Percentiles rank a stretch among this genome's conserved stretches.
These are phyloP conservation scores for Bujurquina vittata DNA, from an alignment of 2,113 vertebrate species.

Conservation along the genomic window DNA sequence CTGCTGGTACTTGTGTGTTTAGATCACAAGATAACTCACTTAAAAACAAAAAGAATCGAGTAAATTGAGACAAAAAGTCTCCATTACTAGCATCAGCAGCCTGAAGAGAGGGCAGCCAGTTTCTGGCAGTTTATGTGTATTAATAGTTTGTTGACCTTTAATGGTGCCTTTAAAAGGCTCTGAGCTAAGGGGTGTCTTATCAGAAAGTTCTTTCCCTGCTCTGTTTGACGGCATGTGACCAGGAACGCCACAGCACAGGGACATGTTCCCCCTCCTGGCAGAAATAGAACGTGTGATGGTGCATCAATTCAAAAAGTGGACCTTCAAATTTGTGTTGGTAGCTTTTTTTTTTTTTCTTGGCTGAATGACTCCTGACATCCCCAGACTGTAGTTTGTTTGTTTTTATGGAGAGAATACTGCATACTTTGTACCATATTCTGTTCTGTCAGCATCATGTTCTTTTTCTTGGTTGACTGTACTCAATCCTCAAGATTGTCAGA, in stretches of 20 bases:
- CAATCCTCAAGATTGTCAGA: neutral
- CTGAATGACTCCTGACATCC: constrained; percentile 19
- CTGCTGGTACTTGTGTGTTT: neutral
- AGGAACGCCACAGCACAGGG: neutral
- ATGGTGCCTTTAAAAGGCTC: neutral
- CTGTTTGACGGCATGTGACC: neutral
- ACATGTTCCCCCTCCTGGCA: neutral
- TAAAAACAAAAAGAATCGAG: neutral
- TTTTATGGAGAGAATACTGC: neutral
- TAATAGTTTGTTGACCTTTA: neutral
- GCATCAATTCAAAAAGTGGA: neutral
- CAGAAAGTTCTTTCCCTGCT: neutral
- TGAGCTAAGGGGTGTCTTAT: constrained; percentile 20
- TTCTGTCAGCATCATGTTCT: constrained; percentile 8
- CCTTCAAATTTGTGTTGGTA: neutral
- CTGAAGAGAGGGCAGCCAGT: neutral
- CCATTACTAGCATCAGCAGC: neutral
- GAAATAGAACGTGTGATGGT: neutral
- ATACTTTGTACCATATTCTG: neutral
- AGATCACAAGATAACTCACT: neutral
- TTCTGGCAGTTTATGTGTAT: neutral
- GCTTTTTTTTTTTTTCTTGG: neutral
- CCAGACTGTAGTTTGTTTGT: constrained; percentile 3
- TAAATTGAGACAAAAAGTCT: neutral
- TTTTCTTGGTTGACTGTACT: neutral